Conservation (phyloP, 2,888 invertebrate species). For the Hedya salicella region DNA sequence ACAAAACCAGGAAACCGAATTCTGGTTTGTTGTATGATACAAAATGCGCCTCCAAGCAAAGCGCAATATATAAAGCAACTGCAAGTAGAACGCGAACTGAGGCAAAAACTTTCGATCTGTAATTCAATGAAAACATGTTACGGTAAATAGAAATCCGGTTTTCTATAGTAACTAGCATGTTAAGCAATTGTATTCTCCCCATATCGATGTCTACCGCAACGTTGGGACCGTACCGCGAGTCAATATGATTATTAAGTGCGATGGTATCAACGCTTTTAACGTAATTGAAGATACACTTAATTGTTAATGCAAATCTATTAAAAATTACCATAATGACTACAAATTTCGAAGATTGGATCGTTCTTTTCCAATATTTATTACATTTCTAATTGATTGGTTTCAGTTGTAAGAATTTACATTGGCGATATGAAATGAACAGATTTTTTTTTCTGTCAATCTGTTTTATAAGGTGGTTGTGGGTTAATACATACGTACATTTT, state of each 20-base stretch:
- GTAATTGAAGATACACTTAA: background rate
- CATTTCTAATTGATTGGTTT: too few relatives aligned
- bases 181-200: constrained; percentile 1
- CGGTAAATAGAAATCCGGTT: constrained; percentile 10
- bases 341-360: too few relatives aligned
- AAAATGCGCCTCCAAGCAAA: background rate
- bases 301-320: too few relatives aligned
- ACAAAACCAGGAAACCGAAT: background rate
- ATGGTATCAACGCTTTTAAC: background rate
- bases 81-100: background rate
- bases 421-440: too few relatives aligned
- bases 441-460: too few relatives aligned
- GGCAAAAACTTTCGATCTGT: background rate
- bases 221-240: background rate
- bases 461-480: too few relatives aligned
- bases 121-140: constrained; percentile 2
- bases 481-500: too few relatives aligned
- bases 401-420: too few relatives aligned
- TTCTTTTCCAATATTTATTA: too few relatives aligned
- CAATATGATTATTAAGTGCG: background rate
- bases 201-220: background rate
- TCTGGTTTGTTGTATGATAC: too few relatives aligned
- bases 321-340: too few relatives aligned
- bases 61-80: background rate
- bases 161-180: constrained; percentile 2